These are phyloP conservation scores for Thaumetopoea pityocampa DNA, from an alignment of 1,140 invertebrate species.

Conservation along the genomic window DNA sequence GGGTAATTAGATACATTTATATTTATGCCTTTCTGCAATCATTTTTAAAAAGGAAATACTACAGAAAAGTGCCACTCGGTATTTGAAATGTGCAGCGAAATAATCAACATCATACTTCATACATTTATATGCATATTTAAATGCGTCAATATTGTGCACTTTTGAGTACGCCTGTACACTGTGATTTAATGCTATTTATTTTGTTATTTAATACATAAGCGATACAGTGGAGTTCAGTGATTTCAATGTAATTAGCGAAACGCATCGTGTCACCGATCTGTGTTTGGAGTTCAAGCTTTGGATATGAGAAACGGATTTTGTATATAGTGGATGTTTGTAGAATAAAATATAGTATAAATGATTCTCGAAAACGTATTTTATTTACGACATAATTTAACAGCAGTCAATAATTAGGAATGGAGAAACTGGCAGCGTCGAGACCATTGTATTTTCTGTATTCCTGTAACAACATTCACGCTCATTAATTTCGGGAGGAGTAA, in stretches of 20 bases:
- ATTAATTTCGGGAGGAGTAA: too few species aligned
- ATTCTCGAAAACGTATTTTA: conserved; percentile 57
- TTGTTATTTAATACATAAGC: conserved; percentile 47
- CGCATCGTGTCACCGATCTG: too few species aligned
- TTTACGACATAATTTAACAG: conserved; percentile 21
- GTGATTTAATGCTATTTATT: conserved; percentile 55
- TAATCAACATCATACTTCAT: conserved; percentile 25
- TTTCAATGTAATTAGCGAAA: conserved; percentile 18
- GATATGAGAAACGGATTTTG: conserved; percentile 32
- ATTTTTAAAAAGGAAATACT: conserved; percentile 61
- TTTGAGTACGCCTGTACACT: conserved; percentile 41
- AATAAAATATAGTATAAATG: conserved; percentile 68
- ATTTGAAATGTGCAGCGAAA: conserved; percentile 30
- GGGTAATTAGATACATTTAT: conserved; percentile 42
- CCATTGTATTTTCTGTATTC: conserved; percentile 34
- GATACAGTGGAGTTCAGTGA: conserved; percentile 27
- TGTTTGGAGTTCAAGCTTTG: conserved; percentile 13
- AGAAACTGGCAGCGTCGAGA: conserved; percentile 24
- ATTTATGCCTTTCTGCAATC: conserved; percentile 61
- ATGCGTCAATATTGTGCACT: conserved; percentile 3
- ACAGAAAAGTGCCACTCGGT: conserved; percentile 56
- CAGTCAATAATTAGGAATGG: conserved; percentile 25
- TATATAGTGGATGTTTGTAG: conserved; percentile 59
- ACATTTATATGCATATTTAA: conserved; percentile 17
- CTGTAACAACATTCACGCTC: too few species aligned